Conservation (phyloP, 2,797 vertebrate species). For the Tamandua tetradactyla region DNA sequence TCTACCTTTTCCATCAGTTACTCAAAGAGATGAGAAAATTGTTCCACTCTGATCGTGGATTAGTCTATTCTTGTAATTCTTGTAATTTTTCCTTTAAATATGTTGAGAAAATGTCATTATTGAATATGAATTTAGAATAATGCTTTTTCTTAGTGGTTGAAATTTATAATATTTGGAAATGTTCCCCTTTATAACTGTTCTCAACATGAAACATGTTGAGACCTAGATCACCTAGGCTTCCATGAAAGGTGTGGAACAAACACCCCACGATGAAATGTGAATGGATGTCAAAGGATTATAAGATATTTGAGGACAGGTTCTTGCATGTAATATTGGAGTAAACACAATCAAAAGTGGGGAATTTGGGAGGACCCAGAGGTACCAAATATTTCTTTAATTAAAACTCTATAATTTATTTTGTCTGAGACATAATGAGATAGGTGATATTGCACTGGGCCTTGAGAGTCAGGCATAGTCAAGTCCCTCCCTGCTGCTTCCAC, state of each 20-base stretch:
- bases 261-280: not conserved
- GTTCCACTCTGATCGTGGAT: not conserved
- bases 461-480: not conserved
- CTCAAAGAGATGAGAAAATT: not conserved
- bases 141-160: not conserved
- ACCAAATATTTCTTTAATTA: not conserved
- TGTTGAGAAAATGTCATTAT: not conserved
- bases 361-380: not conserved
- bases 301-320: not conserved
- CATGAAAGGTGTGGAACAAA: not conserved
- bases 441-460: not conserved
- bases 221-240: not conserved
- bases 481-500: accelerated
- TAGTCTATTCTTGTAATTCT: not conserved
- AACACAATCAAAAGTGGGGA: not conserved
- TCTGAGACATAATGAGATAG: not conserved
- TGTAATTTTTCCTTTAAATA: not conserved
- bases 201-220: not conserved
- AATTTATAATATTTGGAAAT: not conserved
- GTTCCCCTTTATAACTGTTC: not conserved
- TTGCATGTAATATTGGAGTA: not conserved
- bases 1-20: not conserved
- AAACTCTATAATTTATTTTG: not conserved
- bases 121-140: not conserved
- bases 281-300: not conserved